phyloP scores from a whole-genome alignment of 2,888 invertebrate genomes.

The Patella depressa region DNA sequence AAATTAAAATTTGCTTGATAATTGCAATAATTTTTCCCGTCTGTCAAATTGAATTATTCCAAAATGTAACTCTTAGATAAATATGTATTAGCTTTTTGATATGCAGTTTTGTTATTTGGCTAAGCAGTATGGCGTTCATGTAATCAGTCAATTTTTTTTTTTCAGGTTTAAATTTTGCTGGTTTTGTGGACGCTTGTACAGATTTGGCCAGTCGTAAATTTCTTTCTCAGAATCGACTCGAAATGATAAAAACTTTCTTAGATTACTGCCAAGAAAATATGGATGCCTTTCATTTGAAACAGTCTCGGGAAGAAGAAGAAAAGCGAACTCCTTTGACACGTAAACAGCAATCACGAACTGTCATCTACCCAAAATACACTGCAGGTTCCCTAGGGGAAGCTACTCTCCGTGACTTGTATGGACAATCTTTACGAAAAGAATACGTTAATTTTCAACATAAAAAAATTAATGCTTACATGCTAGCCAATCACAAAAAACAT shows the following conservation, averaged over 20 bases:
- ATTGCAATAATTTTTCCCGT: no score
- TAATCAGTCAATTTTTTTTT: not conserved
- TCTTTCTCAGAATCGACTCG: slow-evolving; percentile 37
- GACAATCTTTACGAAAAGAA: not conserved
- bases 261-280: slow-evolving; percentile 57
- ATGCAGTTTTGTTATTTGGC: not conserved
- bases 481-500: not conserved
- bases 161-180: slow-evolving; percentile 65
- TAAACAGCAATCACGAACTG: not conserved
- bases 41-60: no score
- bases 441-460: slow-evolving; percentile 2
- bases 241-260: slow-evolving; percentile 57
- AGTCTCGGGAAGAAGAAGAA: not conserved
- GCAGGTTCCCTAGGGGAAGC: not conserved
- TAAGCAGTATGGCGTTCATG: not conserved
- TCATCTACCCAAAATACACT: not conserved
- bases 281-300: slow-evolving; percentile 31
- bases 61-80: no score
- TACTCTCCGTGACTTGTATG: not conserved
- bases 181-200: slow-evolving; percentile 66
- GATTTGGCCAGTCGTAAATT: slow-evolving; percentile 61
- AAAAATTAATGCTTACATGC: not conserved
- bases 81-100: not conserved
- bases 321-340: not conserved
- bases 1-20: no score